phyloP scores from a whole-genome alignment of 2,888 invertebrate species.

The Nysson spinosus region DNA sequence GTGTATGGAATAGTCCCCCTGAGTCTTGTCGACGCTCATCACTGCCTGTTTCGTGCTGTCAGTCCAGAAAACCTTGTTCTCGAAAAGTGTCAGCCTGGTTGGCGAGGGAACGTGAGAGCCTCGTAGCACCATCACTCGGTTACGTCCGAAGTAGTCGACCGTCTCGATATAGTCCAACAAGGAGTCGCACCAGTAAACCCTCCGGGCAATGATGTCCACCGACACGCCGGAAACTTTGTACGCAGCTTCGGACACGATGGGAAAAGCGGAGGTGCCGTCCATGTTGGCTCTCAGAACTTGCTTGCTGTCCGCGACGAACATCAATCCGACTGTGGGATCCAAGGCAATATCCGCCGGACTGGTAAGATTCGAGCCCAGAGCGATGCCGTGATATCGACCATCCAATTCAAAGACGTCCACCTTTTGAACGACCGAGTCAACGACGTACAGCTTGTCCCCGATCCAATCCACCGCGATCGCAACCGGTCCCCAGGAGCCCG shows the following conservation, averaged over 20 bases:
- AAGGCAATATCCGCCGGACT: conserved; percentile 94
- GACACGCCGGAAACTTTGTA: conserved; percentile 96
- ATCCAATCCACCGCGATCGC: conserved; percentile 98
- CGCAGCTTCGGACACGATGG: conserved; percentile 94
- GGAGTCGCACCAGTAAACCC: conserved; percentile 98
- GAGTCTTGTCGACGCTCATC: conserved; percentile 91
- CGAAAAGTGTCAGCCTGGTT: conserved; percentile 89
- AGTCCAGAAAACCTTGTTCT: conserved; percentile 93
- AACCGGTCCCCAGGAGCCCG: conserved; percentile 93
- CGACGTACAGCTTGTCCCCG: conserved; percentile 96
- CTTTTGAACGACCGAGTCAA: conserved; percentile 94
- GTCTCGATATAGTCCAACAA: conserved; percentile 97
- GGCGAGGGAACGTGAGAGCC: conserved; percentile 93
- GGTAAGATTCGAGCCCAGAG: conserved; percentile 93
- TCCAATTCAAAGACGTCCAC: conserved; percentile 95
- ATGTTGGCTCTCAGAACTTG: conserved; percentile 93
- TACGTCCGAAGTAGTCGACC: conserved; percentile 93
- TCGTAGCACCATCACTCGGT: conserved; percentile 87
- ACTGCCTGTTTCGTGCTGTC: conserved; percentile 94
- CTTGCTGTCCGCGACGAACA: conserved; percentile 92
- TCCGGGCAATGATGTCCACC: conserved; percentile 91
- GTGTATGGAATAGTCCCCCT: conserved; percentile 87
- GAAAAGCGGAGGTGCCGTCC: conserved; percentile 92
- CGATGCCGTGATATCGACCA: conserved; percentile 92
- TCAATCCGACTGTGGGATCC: conserved; percentile 92